phyloP scores from a whole-genome alignment of 2,797 vertebrate species.

The Accipiter badius region DNA sequence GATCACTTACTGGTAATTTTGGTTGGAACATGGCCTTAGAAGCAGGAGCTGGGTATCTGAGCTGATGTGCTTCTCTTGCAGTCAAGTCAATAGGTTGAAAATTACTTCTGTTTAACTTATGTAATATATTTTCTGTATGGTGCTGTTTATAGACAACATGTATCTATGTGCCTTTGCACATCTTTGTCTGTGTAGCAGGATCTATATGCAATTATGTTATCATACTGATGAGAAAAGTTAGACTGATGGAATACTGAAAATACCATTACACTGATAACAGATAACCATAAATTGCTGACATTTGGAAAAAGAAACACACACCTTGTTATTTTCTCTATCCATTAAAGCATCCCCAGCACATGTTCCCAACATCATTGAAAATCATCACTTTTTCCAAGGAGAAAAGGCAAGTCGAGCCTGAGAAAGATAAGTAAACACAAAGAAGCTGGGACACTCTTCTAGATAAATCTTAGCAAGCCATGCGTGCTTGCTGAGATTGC shows the following conservation, averaged over 20 bases:
- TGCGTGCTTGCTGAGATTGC: background rate
- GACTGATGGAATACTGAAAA: slow-evolving; percentile 10
- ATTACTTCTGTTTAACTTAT: background rate
- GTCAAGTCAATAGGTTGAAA: slow-evolving; percentile 33
- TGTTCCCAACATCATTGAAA: background rate
- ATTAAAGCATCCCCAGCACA: background rate
- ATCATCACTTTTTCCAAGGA: background rate
- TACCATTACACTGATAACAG: background rate
- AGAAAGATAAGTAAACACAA: background rate
- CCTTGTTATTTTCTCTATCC: background rate
- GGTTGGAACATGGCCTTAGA: background rate
- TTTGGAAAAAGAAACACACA: background rate
- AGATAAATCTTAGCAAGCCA: background rate
- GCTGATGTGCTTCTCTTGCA: background rate
- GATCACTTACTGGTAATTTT: background rate
- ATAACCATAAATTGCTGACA: background rate
- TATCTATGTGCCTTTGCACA: background rate
- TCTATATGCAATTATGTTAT: background rate
- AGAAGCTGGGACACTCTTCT: background rate
- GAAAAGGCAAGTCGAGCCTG: background rate
- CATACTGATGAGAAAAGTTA: slow-evolving; percentile 5
- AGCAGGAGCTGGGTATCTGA: background rate
- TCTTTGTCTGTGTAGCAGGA: background rate
- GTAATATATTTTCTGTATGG: background rate
- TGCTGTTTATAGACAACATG: background rate